A percentile compares a stretch with the other conserved stretches of the same genome.
These are phyloP conservation scores for Morus bassanus DNA, from an alignment of 2,797 vertebrate genomes.

Conservation along the genomic window DNA sequence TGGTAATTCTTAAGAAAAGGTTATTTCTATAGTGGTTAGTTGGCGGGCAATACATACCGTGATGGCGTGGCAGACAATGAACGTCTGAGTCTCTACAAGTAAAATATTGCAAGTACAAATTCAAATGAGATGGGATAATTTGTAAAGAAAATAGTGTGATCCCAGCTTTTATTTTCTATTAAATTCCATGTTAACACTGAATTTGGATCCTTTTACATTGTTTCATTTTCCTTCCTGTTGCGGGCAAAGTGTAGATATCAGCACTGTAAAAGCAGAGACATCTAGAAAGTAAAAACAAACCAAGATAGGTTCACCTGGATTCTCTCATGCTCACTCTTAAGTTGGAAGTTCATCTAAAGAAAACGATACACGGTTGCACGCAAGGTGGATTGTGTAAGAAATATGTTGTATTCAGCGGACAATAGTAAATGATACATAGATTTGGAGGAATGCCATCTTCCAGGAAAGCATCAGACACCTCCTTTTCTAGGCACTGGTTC, in stretches of 20 bases:
- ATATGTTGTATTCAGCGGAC: background rate
- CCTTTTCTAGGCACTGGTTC: background rate
- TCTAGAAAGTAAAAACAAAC: background rate
- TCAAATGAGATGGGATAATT: background rate
- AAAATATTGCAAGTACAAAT: background rate
- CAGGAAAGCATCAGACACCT: background rate
- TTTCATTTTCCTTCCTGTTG: background rate
- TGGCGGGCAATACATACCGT: background rate
- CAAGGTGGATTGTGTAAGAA: background rate
- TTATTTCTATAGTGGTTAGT: background rate
- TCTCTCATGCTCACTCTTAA: background rate
- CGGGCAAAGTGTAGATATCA: background rate
- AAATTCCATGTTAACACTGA: background rate
- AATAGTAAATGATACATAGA: background rate
- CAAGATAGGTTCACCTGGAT: background rate
- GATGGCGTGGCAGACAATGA: background rate
- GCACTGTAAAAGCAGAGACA: background rate
- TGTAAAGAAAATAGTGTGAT: background rate
- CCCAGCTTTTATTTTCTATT: background rate
- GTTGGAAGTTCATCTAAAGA: background rate
- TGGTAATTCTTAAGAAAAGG: background rate
- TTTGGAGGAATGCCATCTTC: background rate
- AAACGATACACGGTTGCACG: background rate
- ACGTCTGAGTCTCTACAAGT: background rate
- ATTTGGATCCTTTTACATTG: background rate